phyloP scores from a whole-genome alignment of 2,113 vertebrate genomes.

The Halcyon senegalensis region DNA sequence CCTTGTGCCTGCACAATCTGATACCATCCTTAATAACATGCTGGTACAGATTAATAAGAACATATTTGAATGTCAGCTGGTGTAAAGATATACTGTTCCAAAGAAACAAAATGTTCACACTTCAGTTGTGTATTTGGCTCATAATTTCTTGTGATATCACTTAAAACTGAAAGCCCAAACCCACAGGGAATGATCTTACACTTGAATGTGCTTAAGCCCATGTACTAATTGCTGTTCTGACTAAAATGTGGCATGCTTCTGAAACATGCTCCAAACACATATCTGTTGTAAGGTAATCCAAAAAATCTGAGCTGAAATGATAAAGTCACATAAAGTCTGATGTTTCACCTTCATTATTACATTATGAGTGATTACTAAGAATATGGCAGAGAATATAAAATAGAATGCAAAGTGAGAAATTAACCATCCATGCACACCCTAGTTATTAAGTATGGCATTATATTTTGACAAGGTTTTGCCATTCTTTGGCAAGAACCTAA shows the following conservation, averaged over 20 bases:
- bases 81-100: not conserved
- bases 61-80: conserved; percentile 32
- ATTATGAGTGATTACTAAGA: not conserved
- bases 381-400: not conserved
- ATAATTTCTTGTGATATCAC: not conserved
- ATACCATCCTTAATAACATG: not conserved
- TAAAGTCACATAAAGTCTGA: not conserved
- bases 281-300: not conserved
- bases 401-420: not conserved
- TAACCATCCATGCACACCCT: not conserved
- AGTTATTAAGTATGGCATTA: not conserved
- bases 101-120: conserved; percentile 27
- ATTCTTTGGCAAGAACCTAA: not conserved
- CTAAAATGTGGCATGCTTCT: not conserved
- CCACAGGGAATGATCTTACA: not conserved
- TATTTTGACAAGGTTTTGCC: not conserved
- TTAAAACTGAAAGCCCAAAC: conserved; percentile 17
- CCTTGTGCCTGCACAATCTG: not conserved
- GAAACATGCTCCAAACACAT: not conserved
- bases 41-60: conserved; percentile 33
- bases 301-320: not conserved
- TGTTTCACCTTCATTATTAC: conserved; percentile 3
- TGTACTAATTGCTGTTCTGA: not conserved
- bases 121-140: not conserved
- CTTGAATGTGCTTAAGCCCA: not conserved